These are phyloP conservation scores for Nymphalis urticae DNA, from an alignment of 2,888 invertebrate species.

Conservation along the genomic window DNA sequence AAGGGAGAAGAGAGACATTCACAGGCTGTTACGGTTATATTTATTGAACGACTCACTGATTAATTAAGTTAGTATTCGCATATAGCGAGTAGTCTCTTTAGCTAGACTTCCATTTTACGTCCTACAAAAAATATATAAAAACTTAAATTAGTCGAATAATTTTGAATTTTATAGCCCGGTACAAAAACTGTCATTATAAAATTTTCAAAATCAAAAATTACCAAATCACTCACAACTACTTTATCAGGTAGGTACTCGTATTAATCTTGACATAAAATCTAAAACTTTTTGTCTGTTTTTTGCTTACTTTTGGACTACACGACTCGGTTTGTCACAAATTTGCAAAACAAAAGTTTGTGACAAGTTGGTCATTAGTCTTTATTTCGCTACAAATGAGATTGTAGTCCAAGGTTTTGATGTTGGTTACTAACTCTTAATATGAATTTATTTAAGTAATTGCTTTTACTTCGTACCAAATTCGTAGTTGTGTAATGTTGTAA, in stretches of 20 bases:
- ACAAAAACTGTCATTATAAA: not conserved
- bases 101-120: too few species aligned
- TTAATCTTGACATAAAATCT: slow-evolving; percentile 22
- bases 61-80: too few species aligned
- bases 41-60: too few species aligned
- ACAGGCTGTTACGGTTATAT: too few species aligned
- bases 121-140: too few species aligned
- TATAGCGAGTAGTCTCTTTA: too few species aligned
- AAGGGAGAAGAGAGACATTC: too few species aligned
- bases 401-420: slow-evolving; percentile 22
- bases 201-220: not conserved
- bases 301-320: not conserved
- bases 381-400: slow-evolving; percentile 26
- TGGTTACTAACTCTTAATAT: slow-evolving; percentile 2
- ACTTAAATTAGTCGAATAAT: too few species aligned
- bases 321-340: slow-evolving; percentile 7
- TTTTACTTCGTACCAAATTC: not conserved
- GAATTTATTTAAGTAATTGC: not conserved
- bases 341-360: slow-evolving; percentile 31
- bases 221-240: not conserved
- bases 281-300: slow-evolving; percentile 21
- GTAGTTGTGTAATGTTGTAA: not conserved
- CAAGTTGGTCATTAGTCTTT: slow-evolving; percentile 42
- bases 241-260: slow-evolving; percentile 10
- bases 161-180: too few species aligned